A percentile compares a stretch with the other conserved stretches of the same genome.
Conservation (phyloP, 2,797 vertebrate genomes). For the Karalla daura region DNA sequence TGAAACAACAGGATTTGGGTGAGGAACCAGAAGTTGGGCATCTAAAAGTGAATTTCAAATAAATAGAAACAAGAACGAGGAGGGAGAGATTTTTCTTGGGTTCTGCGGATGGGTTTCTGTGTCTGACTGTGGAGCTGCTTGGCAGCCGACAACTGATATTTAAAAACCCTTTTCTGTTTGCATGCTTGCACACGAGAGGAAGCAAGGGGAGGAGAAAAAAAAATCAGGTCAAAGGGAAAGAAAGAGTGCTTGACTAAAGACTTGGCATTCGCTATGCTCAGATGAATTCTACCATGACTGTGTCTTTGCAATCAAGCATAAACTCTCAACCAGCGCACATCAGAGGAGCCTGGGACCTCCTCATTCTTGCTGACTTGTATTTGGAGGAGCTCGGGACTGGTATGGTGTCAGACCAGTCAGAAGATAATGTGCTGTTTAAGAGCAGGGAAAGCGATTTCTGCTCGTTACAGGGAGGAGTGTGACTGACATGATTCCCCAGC, state of each 20-base stretch:
- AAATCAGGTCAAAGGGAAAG: conserved; percentile 65
- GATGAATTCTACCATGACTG: conserved; percentile 33
- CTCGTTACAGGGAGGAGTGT: background rate
- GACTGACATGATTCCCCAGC: conserved; percentile 4
- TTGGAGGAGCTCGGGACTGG: background rate
- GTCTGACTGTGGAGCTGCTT: conserved; percentile 62
- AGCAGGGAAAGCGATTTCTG: background rate
- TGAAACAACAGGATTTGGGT: conserved; percentile 77
- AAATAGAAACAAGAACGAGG: conserved; percentile 43
- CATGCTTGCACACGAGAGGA: conserved; percentile 63
- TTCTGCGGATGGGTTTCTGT: conserved; percentile 49
- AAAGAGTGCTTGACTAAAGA: conserved; percentile 58
- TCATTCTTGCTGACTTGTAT: conserved; percentile 1
- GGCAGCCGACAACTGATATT: conserved; percentile 72
- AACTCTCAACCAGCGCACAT: conserved; percentile 12
- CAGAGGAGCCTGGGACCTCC: conserved; percentile 17
- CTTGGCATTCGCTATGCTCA: conserved; percentile 41
- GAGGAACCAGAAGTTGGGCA: conserved; percentile 38
- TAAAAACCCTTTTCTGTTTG: conserved; percentile 67
- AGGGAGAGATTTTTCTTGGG: conserved; percentile 39
- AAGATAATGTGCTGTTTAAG: background rate
- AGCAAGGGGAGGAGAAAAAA: conserved; percentile 46
- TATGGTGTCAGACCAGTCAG: background rate
- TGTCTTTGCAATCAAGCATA: conserved; percentile 36
- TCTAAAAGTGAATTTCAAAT: conserved; percentile 52